A percentile compares a stretch with the other conserved stretches of the same genome.
phyloP scores from a whole-genome alignment of 2,888 invertebrate species.

The Eristalis tenax region DNA sequence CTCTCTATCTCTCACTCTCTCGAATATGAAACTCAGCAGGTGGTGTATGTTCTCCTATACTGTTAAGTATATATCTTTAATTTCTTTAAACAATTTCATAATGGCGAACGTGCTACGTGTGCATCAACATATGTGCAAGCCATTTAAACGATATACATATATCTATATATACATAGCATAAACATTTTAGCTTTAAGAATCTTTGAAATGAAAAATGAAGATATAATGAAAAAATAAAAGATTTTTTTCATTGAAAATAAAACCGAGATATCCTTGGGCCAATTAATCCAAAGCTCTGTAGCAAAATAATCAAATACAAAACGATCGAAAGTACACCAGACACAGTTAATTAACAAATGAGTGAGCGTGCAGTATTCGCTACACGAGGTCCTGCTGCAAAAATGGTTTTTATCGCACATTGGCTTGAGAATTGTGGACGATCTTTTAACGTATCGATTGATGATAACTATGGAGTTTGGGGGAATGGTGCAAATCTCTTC shows the following conservation, averaged over 20 bases:
- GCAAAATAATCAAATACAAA: conserved; percentile 57
- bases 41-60: conserved; percentile 66
- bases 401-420: background rate
- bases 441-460: background rate
- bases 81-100: conserved; percentile 39
- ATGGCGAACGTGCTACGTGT: conserved; percentile 43
- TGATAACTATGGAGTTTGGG: background rate
- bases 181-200: conserved; percentile 61
- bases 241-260: conserved; percentile 71
- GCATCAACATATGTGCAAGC: conserved; percentile 10
- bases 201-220: conserved; percentile 48
- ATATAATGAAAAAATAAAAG: conserved; percentile 71
- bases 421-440: background rate
- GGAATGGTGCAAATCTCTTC: background rate
- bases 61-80: conserved; percentile 64
- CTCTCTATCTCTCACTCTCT: conserved; percentile 68
- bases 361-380: conserved; percentile 1
- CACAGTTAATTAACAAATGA: background rate
- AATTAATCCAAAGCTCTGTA: conserved; percentile 67
- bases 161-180: conserved; percentile 34
- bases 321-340: background rate
- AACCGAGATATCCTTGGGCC: conserved; percentile 63
- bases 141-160: conserved; percentile 22
- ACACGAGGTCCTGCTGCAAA: background rate
- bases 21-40: conserved; percentile 68